phyloP scores from a whole-genome alignment of 2,888 invertebrate genomes.

The Chalcis sispes region DNA sequence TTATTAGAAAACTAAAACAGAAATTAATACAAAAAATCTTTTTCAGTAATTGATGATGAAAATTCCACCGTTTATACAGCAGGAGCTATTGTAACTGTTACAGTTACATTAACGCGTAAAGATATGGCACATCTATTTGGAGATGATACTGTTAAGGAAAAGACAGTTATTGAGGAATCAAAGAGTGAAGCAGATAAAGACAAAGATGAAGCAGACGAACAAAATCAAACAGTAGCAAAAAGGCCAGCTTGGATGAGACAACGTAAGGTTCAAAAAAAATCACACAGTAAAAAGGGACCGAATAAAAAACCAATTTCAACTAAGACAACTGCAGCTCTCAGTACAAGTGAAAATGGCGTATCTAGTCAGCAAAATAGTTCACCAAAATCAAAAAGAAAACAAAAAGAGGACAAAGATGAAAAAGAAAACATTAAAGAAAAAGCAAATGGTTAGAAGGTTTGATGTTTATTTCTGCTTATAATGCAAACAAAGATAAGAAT shows the following conservation, averaged over 20 bases:
- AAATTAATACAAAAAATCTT: slow-evolving; percentile 24
- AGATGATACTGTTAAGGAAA: slow-evolving; percentile 84
- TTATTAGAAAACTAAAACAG: not conserved
- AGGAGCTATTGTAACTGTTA: slow-evolving; percentile 98
- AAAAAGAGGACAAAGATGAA: slow-evolving; percentile 64
- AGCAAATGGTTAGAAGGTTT: slow-evolving; percentile 39
- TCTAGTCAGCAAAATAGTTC: slow-evolving; percentile 60
- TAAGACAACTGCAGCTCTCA: slow-evolving; percentile 26
- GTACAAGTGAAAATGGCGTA: slow-evolving; percentile 46
- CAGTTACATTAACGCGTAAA: slow-evolving; percentile 89
- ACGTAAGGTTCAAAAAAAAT: slow-evolving; percentile 81
- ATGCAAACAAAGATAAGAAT: too few relatives aligned
- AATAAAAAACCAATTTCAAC: slow-evolving; percentile 66
- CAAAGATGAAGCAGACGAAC: slow-evolving; percentile 76
- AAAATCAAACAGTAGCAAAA: slow-evolving; percentile 79
- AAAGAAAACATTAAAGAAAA: slow-evolving; percentile 60
- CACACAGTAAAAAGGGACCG: slow-evolving; percentile 79
- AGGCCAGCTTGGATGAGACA: slow-evolving; percentile 91
- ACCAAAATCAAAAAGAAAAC: slow-evolving; percentile 67
- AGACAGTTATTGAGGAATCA: slow-evolving; percentile 75
- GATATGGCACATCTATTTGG: slow-evolving; percentile 91
- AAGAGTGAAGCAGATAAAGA: slow-evolving; percentile 74
- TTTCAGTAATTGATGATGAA: slow-evolving; percentile 95
- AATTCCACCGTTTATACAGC: slow-evolving; percentile 97
- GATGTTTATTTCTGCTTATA: too few relatives aligned